A percentile compares a stretch with the other conserved stretches of the same genome.
phyloP scores from a whole-genome alignment of 2,797 vertebrate species.

The Cryptoblepharus egeriae region DNA sequence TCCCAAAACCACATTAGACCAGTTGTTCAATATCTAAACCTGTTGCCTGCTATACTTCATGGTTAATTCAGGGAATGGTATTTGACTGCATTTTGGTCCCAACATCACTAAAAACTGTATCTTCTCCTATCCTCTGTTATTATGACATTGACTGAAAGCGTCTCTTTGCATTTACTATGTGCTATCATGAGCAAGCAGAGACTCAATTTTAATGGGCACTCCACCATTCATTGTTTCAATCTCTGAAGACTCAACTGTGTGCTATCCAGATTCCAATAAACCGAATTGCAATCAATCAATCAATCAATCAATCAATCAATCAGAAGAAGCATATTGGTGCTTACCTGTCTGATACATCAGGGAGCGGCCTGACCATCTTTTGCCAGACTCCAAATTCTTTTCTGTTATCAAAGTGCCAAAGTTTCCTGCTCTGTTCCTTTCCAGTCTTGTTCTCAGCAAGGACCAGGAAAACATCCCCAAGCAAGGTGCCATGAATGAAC shows the following conservation, averaged over 20 bases:
- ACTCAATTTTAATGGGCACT: not conserved
- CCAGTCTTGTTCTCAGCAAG: conserved; percentile 91
- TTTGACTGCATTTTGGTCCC: not conserved
- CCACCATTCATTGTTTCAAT: not conserved
- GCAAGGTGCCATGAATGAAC: conserved; percentile 83
- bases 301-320: no score
- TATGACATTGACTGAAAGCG: not conserved
- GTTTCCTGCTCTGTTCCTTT: conserved; percentile 79
- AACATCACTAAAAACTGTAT: not conserved
- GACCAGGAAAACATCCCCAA: conserved; percentile 86
- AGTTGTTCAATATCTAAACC: not conserved
- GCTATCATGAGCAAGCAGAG: not conserved
- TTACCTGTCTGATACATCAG: conserved; percentile 90
- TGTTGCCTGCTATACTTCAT: not conserved
- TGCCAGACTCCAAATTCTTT: conserved; percentile 86
- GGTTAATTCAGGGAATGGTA: not conserved
- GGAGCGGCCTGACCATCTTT: conserved; percentile 83
- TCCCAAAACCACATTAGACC: not conserved
- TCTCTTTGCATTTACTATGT: not conserved
- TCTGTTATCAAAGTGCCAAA: conserved; percentile 84
- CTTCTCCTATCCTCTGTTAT: not conserved
- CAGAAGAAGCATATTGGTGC: conserved; percentile 33
- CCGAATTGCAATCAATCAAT: not conserved
- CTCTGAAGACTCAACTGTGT: not conserved
- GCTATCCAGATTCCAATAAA: not conserved